These are phyloP conservation scores for Paracyclopina nana DNA, from an alignment of 1,140 invertebrate genomes.

Conservation along the genomic window DNA sequence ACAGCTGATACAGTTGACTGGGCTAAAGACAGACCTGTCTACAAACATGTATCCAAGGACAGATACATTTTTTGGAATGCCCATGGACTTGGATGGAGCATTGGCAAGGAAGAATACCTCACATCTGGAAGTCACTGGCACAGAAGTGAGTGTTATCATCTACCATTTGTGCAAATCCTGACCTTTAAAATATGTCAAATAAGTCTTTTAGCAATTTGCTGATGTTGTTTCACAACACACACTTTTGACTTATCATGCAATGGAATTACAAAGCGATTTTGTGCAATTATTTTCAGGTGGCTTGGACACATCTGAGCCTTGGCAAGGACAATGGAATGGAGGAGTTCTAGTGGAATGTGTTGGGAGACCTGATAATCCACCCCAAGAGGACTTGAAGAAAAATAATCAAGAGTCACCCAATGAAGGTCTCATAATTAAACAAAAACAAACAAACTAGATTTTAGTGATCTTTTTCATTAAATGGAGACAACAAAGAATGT, in stretches of 20 bases:
- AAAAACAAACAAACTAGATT: no score
- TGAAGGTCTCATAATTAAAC: no score
- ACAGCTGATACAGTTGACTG: constrained; percentile 1
- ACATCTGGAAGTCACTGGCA: constrained; percentile 17
- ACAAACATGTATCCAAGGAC: constrained; percentile 6
- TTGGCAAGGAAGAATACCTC: constrained; percentile 15
- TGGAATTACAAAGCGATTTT: no score
- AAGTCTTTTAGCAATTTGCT: no score
- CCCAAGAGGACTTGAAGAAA: no score
- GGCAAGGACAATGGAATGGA: constrained; percentile 14
- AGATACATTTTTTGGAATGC: constrained; percentile 17
- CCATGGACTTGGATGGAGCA: constrained; percentile 13
- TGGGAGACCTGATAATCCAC: not conserved
- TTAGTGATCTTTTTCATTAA: no score
- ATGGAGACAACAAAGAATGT: no score
- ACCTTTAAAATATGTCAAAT: not conserved
- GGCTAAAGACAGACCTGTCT: constrained; percentile 5
- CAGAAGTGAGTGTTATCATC: constrained; percentile 11
- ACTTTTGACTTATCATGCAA: no score
- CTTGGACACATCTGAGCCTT: constrained; percentile 13
- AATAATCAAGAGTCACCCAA: no score
- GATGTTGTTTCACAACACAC: no score
- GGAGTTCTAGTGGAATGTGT: constrained; percentile 13
- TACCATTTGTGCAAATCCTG: not conserved
- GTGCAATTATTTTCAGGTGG: constrained; percentile 14